These are phyloP conservation scores for Erythrolamprus reginae DNA, from an alignment of 2,113 vertebrate species.

Conservation along the genomic window DNA sequence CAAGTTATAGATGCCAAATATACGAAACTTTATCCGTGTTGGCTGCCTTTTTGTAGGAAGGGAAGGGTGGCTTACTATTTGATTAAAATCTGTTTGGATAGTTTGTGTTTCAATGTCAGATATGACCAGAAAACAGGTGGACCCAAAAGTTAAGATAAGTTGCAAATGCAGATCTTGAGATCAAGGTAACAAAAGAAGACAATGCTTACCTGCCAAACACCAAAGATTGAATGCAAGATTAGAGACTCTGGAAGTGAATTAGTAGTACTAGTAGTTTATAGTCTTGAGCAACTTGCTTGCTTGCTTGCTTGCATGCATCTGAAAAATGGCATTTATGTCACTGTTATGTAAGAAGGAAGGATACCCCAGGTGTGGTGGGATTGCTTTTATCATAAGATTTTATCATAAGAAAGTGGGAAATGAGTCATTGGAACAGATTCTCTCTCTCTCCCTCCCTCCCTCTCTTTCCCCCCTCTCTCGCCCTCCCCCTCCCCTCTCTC, in stretches of 20 bases:
- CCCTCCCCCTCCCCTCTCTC: no score
- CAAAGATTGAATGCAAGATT: background rate
- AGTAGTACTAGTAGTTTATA: background rate
- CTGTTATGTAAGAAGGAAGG: background rate
- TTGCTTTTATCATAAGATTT: background rate
- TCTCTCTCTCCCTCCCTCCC: no score
- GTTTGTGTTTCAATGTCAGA: background rate
- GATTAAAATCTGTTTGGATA: background rate
- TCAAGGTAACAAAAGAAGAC: background rate
- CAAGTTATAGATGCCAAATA: background rate
- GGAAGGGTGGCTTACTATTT: background rate
- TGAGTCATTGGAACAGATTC: background rate
- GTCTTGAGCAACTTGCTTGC: background rate
- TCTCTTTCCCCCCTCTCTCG: no score
- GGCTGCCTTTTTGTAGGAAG: background rate
- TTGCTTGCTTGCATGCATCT: background rate
- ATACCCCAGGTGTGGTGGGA: background rate
- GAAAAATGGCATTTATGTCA: background rate
- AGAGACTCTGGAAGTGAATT: background rate
- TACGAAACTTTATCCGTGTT: background rate
- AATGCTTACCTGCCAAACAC: background rate
- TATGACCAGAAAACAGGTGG: background rate
- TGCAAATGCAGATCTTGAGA: background rate
- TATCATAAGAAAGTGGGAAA: background rate
- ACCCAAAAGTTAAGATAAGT: background rate